Conservation (phyloP, 1,140 invertebrate species). For the Artemia franciscana region DNA sequence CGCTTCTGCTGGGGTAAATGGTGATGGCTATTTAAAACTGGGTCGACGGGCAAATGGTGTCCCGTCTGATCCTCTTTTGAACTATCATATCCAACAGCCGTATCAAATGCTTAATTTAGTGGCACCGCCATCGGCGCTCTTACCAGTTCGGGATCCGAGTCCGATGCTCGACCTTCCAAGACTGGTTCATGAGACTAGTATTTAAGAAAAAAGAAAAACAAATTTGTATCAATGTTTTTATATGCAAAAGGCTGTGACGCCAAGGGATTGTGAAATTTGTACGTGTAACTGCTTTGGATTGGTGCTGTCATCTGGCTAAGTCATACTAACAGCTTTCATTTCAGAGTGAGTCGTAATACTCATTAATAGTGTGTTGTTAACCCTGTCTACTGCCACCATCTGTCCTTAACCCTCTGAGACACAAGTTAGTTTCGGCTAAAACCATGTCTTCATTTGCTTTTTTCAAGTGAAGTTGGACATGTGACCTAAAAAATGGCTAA, state of each 20-base stretch:
- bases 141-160: constrained; percentile 3
- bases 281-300: too few species aligned
- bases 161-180: constrained; percentile 22
- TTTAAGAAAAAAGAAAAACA: constrained; percentile 21
- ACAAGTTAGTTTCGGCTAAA: too few species aligned
- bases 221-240: constrained; percentile 2
- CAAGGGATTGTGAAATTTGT: too few species aligned
- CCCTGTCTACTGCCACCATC: too few species aligned
- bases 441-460: too few species aligned
- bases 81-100: constrained; percentile 1
- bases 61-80: constrained; percentile 6
- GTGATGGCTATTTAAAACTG: background rate
- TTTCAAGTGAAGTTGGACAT: too few species aligned
- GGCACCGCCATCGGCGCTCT: constrained; percentile 11
- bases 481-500: too few species aligned
- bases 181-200: constrained; percentile 43
- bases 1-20: constrained; percentile 27
- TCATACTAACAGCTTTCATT: too few species aligned
- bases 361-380: too few species aligned
- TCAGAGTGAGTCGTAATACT: too few species aligned
- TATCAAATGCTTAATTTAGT: background rate
- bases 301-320: background rate
- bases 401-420: too few species aligned
- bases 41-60: background rate
- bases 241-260: background rate